Conservation (phyloP, 2,888 invertebrate genomes). For the Glyphotaelius pellucidus region DNA sequence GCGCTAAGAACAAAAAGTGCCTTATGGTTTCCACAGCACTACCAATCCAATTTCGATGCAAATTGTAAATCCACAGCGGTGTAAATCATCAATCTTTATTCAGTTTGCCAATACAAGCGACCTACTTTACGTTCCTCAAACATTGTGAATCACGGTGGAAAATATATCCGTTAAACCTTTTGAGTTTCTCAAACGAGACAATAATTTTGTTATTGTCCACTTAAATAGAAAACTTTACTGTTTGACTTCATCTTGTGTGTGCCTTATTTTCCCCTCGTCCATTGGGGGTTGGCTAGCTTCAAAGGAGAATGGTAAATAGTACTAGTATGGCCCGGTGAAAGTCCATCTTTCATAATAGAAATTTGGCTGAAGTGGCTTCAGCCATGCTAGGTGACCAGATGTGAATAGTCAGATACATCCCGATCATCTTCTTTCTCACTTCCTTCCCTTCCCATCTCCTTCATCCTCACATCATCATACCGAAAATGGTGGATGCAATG, state of each 20-base stretch:
- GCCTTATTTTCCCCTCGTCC: background rate
- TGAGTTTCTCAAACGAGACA: background rate
- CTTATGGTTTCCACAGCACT: background rate
- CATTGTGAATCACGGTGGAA: background rate
- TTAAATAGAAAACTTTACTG: background rate
- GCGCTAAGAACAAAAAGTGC: background rate
- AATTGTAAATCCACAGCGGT: constrained; percentile 4
- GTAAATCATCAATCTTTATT: constrained; percentile 48
- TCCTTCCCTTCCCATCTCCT: too few relatives aligned
- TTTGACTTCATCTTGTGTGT: background rate
- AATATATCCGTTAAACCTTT: background rate
- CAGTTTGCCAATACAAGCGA: background rate
- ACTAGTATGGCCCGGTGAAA: too few relatives aligned
- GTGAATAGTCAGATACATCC: too few relatives aligned
- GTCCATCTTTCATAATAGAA: too few relatives aligned
- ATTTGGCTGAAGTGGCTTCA: too few relatives aligned
- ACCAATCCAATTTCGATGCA: background rate
- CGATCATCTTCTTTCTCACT: too few relatives aligned
- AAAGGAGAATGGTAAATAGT: background rate
- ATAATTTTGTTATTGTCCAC: background rate
- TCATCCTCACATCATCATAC: too few relatives aligned
- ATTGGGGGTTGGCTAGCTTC: background rate
- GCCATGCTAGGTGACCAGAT: too few relatives aligned
- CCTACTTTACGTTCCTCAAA: background rate
- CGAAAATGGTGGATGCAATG: too few relatives aligned